Conservation (phyloP, 2,797 vertebrate genomes). For the Phyllotis vaccarum region DNA sequence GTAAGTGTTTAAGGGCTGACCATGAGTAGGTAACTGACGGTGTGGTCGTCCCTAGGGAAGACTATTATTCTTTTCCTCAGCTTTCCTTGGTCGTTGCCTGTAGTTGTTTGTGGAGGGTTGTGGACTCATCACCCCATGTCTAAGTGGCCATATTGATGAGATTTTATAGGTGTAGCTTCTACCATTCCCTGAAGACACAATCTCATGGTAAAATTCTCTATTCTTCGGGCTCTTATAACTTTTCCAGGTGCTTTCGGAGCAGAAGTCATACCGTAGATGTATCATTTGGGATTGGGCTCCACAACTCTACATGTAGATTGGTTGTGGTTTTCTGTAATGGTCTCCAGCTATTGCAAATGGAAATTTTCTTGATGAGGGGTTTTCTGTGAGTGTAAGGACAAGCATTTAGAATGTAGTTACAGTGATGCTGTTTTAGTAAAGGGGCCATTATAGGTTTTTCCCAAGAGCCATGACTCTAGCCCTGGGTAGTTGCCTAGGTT, state of each 20-base stretch:
- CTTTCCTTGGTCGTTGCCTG: neutral
- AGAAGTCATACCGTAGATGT: neutral
- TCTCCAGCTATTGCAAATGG: neutral
- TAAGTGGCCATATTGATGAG: neutral
- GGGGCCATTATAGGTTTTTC: neutral
- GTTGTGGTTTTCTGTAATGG: neutral
- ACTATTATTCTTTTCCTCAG: neutral
- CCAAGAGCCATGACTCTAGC: neutral
- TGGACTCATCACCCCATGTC: neutral
- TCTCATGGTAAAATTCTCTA: neutral
- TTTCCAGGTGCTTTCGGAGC: neutral
- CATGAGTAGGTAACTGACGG: neutral
- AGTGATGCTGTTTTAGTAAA: neutral
- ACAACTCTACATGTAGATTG: neutral
- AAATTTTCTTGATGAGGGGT: neutral
- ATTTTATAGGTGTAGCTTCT: neutral
- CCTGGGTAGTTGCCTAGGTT: neutral
- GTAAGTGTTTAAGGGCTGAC: neutral
- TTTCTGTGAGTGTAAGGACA: neutral
- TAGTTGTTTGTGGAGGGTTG: neutral
- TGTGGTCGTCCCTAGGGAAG: neutral
- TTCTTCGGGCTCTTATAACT: neutral
- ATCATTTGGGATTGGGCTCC: neutral
- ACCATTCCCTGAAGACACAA: neutral
- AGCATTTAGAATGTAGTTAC: neutral